Percentiles rank a stretch among this genome's conserved stretches.
phyloP scores from a whole-genome alignment of 2,797 vertebrate genomes.

The Eutrigla gurnardus region DNA sequence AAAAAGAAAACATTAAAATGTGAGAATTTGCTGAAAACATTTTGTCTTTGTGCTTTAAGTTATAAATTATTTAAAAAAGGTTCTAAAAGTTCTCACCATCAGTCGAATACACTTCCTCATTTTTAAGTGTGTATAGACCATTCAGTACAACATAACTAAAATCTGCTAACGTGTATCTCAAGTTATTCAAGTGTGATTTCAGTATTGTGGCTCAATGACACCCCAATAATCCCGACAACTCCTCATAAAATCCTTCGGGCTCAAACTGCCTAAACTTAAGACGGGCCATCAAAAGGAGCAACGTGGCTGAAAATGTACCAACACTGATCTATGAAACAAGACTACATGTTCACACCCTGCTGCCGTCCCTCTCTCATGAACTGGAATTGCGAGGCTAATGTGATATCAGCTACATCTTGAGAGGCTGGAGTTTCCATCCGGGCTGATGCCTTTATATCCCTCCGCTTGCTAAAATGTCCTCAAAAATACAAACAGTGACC shows the following conservation, averaged over 20 bases:
- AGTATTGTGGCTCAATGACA: background rate
- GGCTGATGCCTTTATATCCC: conserved; percentile 60
- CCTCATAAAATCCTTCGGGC: background rate
- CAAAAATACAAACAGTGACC: conserved; percentile 62
- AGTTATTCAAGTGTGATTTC: background rate
- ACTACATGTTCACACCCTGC: conserved; percentile 42
- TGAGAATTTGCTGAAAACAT: background rate
- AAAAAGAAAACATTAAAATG: background rate
- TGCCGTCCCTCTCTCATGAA: conserved; percentile 54
- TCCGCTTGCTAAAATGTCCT: conserved; percentile 58
- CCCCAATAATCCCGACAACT: background rate
- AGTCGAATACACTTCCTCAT: background rate
- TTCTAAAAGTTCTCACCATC: background rate
- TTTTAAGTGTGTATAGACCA: background rate
- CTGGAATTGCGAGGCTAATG: conserved; percentile 56
- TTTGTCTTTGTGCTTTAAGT: background rate
- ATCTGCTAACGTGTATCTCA: background rate
- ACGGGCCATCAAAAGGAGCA: conserved; percentile 1
- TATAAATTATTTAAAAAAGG: background rate
- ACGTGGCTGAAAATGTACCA: conserved; percentile 11
- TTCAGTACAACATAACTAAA: background rate
- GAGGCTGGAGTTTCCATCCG: conserved; percentile 69
- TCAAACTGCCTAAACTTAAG: background rate
- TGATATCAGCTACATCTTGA: conserved; percentile 73
- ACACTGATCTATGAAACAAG: conserved; percentile 12